Evolutionary conservation across 2,888 invertebrate genomes (phyloP), one percentile per base, ranked within the genome.

Genomic region (Drosophila limbata): DNA sequence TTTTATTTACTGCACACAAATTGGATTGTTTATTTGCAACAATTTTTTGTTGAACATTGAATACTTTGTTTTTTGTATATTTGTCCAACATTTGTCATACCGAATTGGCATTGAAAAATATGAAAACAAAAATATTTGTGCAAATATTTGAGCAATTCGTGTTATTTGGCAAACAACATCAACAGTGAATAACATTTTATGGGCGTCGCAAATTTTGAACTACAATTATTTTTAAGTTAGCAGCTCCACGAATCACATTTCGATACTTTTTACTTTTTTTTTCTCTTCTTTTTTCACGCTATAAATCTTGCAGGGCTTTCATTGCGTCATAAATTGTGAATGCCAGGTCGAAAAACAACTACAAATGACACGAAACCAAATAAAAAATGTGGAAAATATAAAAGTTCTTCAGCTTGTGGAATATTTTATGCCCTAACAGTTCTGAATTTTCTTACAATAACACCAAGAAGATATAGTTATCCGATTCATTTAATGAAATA

Each of bases 241-340:
- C 84, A 79, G 71, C 61, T 37, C 13, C 13, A 33, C 31, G 47
- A 56, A 51, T 42, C 44, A 56, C 44, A 45, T 19, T 33, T 33
- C 15, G n/a, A 37, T 59, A 40, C 25, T 10, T 59, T 51, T 19
- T 21, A 45, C 50, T 63, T 52, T 17, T 1, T 21, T 13, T 4
- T 19, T 37, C n/a, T 10, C 62, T 25, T 63, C 25, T 68, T 67
- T 71, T 63, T 72, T 71, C 63, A 47, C 77, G 56, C 77, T 66
- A 86, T 81, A 85, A 84, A 81, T 81, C 85, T 81, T 83, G 77
- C 73, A 76, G 84, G 63, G 86, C 86, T 85, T 81, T 81, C 86
- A 85, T 73, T 77, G 77, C 77, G 65, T 83, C 86, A 81, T 81
- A 80, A 85, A 81, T 81, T 86, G 65, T 77, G 67, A 77, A 81